Evolutionary conservation across 2,888 invertebrate species (phyloP), one percentile per base, ranked within the genome.

Genomic region (Ditula angustiorana): DNA sequence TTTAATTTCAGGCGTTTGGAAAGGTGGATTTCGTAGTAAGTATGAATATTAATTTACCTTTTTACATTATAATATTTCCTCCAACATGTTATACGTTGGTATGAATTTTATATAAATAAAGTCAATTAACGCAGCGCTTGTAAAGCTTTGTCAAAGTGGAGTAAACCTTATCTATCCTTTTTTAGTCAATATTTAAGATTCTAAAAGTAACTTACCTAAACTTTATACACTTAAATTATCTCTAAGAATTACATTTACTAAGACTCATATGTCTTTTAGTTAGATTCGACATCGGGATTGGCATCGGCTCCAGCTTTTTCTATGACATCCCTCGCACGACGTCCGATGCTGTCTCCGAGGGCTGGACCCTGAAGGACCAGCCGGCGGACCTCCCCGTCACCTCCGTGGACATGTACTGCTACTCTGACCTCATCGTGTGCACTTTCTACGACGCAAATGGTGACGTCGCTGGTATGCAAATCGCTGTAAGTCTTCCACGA

Each of bases 401-500:
- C 8, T 61, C 61, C 8, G 61, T 61, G 13, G 23, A 67, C 7
- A 71, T 87, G 74, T 80, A 74, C 73, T 88, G 88, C 67, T 69
- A 75, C 1, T 16, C 66, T 0, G 84, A 81, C 61, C 72, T 74
- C 13, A 71, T 75, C 3, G 58, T 86, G 11, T 87, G 89, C 66
- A 73, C 69, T 0, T 65, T 84, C n/a, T 87, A 70, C 47, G 82
- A 83, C 26, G 75, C 76, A 30, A 72, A 69, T 4, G 79, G 74
- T 0, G 67, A 74, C 61, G 67, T 85, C 4, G 83, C 84, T 59
- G 88, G 88, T 0, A 26, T 85, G 10, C 87, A 88, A 68, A 69
- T 86, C 52, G 82, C 80, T 68, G 88, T 89, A 68, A 82, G 87
- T 82, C 59, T 1, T n/a, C n/a, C n/a, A n/a, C n/a, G n/a, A n/a